Evolutionary conservation across 2,888 invertebrate species (phyloP).

Genomic region (Epinotia brunnichana): DNA sequence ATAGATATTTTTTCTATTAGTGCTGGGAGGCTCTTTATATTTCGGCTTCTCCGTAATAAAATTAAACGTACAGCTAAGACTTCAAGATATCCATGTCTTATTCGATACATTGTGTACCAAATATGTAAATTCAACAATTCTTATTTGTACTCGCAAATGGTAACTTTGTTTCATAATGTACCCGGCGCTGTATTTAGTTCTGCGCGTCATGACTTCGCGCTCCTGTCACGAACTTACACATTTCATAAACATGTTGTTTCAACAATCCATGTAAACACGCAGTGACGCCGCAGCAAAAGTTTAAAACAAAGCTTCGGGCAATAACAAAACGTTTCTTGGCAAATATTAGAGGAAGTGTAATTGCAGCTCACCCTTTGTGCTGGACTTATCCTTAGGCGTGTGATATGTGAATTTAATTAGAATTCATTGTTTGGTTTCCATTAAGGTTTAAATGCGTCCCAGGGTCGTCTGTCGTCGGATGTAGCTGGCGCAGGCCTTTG

Average conservation of each 20-base stretch:
- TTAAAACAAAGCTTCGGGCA: constrained; percentile 30
- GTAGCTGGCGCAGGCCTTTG: constrained; percentile 13
- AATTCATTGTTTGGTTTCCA: constrained; percentile 43
- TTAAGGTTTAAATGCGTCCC: constrained; percentile 41
- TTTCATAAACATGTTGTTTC: constrained; percentile 34
- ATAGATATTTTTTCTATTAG: too few species aligned
- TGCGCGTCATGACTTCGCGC: constrained; percentile 27
- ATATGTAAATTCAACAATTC: not conserved
- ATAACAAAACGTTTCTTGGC: constrained; percentile 44
- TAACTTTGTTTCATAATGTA: constrained; percentile 37
- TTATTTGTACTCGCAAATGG: constrained; percentile 11
- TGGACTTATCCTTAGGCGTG: constrained; percentile 33
- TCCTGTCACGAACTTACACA: constrained; percentile 39
- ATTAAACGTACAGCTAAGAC: too few species aligned
- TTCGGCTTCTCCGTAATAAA: too few species aligned
- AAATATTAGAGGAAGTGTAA: constrained; percentile 42
- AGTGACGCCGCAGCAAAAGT: constrained; percentile 38
- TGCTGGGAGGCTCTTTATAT: too few species aligned
- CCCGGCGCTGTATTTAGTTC: constrained; percentile 25
- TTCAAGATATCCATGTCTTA: too few species aligned
- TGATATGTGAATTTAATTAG: constrained; percentile 43
- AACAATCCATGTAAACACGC: constrained; percentile 25
- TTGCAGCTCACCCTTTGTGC: constrained; percentile 36
- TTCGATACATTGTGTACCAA: too few species aligned
- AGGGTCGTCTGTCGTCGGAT: constrained; percentile 31